phyloP scores from a whole-genome alignment of 1,140 invertebrate genomes.

The Hycleus cichorii region DNA sequence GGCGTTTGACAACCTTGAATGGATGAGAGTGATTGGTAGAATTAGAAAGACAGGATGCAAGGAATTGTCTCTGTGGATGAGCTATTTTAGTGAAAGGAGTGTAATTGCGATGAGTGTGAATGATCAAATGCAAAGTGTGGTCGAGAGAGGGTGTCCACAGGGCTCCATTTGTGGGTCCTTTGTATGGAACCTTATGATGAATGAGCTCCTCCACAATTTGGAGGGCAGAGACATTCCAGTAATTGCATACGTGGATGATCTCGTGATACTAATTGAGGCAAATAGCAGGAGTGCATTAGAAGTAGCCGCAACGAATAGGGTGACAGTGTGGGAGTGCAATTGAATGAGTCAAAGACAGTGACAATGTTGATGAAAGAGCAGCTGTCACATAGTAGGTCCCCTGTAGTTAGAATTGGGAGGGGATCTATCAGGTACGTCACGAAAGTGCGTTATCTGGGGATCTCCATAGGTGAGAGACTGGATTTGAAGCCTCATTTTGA shows the following conservation, averaged over 20 bases:
- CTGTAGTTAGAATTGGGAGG: not conserved
- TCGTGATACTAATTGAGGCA: not conserved
- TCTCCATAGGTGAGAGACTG: too few relatives aligned
- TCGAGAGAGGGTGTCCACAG: conserved; percentile 20
- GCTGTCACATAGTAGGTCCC: not conserved
- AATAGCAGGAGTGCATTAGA: conserved; percentile 23
- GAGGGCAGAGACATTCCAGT: not conserved
- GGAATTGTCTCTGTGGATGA: not conserved
- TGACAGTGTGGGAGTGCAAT: not conserved
- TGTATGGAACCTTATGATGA: conserved; percentile 19
- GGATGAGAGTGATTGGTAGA: conserved; percentile 33
- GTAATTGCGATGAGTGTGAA: not conserved
- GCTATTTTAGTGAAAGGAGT: not conserved
- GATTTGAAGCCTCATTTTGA: too few relatives aligned
- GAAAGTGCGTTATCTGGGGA: conserved; percentile 9
- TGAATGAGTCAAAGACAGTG: conserved; percentile 8
- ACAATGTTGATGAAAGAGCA: not conserved
- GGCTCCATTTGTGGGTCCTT: conserved; percentile 24
- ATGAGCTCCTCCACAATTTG: not conserved
- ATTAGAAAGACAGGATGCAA: not conserved
- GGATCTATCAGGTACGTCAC: not conserved
- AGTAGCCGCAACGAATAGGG: conserved; percentile 25
- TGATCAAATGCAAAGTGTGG: too few relatives aligned
- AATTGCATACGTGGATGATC: conserved; percentile 1
- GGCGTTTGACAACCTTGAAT: too few relatives aligned